Base-by-base conservation (phyloP, 2,888 invertebrate genomes). In the Conus canariensis region DNA sequence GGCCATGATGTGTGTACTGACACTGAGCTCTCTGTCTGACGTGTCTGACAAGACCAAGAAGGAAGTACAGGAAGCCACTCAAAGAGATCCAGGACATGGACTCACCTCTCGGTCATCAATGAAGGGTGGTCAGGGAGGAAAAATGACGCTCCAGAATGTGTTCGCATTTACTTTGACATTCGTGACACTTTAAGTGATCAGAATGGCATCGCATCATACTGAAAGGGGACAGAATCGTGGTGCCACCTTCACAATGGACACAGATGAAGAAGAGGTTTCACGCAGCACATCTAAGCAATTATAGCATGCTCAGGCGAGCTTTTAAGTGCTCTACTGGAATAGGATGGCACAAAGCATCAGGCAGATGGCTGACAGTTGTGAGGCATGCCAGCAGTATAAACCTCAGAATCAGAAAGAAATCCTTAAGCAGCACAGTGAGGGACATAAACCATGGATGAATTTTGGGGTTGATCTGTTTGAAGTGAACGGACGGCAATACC, bases 221-320 rank as follows among this genome's bases (percentile, higher is more conserved):
- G 74, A 91, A 90, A 56, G 91, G 92, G 4, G 91, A 90, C 45
- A 19, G 70, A 60, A 88, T 90, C 12, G 64, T 92, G 16, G 82
- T 91, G 16, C 91, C 91, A 16, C 7, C 10, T 2, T 8, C 59
- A 9, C 64, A 89, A 25, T 25, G 91, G 83, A 22, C 19, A 4
- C 86, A 90, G 56, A 90, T 92, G 85, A 90, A 83, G 58, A 83
- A 85, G 58, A 83, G 89, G 56, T 25, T 92, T 19, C 92, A 92
- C 64, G 82, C 87, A 19, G 87, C 90, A 16, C 91, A 92, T 77
- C 88, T 92, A 16, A 90, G 88, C 12, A 82, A 82, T 58, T 88
- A 90, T 59, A 90, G 90, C 70, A 89, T 92, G 92, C 22, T 90
- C 14, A 19, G 89, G n/a, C 58, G 91, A 45, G 89, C 92, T 12